Evolutionary conservation across 2,888 invertebrate genomes (phyloP), one percentile per base, ranked within the genome.

Genomic region (Yponomeuta malinellus): DNA sequence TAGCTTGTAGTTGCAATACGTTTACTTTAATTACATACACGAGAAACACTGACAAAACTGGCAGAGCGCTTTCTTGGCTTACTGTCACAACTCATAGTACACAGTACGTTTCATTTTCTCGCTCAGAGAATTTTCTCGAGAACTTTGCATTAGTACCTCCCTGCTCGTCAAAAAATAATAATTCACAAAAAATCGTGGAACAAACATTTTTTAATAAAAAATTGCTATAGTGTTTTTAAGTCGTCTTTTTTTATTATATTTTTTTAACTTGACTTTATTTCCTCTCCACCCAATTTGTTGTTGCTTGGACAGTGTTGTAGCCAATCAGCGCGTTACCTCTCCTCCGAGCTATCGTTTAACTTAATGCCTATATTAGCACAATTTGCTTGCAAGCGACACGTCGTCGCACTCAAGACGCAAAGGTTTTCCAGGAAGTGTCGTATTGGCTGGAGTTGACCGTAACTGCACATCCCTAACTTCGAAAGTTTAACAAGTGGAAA

Each of bases 401-500:
- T 64, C n/a, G 12, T n/a, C n/a, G n/a, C n/a, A n/a, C n/a, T n/a
- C 12, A 48, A 33, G 33, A 33, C 33, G 8, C 6, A 3, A 43
- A 43, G 43, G 9, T 48, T 68, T 70, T 37, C 64, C 29, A 48
- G 12, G 65, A 48, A 73, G 73, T 75, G 71, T 71, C 52, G 71
- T 71, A 69, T 72, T 72, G 71, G 71, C 72, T 71, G 66, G 64
- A 71, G 71, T 65, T 73, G 70, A 71, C 70, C 72, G 70, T 72
- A 70, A 71, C n/a, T 59, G 68, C 43, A 48, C 3, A 10, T 15
- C 65, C 63, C 37, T 52, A 72, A 73, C 71, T 74, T 72, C 71
- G 71, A 75, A 73, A 74, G 75, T 77, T 78, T 79, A 80, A 79
- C 79, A 77, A 76, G 73, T 73, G 77, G 78, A 79, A 81, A 81